Evolutionary conservation across 2,888 invertebrate species (phyloP).

Genomic region (Cartodere bifasciata): DNA sequence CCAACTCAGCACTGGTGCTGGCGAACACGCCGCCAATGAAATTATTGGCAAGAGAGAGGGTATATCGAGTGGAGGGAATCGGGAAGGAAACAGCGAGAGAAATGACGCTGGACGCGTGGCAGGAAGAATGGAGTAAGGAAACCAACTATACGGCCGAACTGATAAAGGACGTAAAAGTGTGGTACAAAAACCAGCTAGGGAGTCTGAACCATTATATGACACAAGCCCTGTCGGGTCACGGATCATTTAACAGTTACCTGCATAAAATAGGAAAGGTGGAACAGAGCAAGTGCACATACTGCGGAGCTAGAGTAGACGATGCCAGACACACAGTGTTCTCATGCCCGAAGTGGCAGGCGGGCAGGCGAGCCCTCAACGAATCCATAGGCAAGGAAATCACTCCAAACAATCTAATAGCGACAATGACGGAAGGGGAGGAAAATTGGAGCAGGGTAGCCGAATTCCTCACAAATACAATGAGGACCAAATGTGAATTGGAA

Average conservation of each 20-base stretch:
- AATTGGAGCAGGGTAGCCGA: too few species aligned
- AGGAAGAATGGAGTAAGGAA: conserved; percentile 6
- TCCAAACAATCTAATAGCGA: too few species aligned
- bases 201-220: conserved; percentile 8
- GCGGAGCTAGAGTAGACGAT: conserved; percentile 6
- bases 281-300: conserved; percentile 7
- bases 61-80: neutral
- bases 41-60: conserved; percentile 11
- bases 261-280: conserved; percentile 4
- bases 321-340: conserved; percentile 8
- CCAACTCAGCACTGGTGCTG: conserved; percentile 10
- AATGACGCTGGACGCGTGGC: conserved; percentile 9
- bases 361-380: too few species aligned
- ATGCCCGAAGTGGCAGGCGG: conserved; percentile 8
- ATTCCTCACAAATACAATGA: too few species aligned
- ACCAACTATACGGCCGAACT: conserved; percentile 7
- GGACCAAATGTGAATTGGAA: too few species aligned
- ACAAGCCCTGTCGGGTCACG: conserved; percentile 11
- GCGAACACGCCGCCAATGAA: conserved; percentile 11
- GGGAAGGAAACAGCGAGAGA: conserved; percentile 1
- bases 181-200: conserved; percentile 7
- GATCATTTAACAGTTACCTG: conserved; percentile 9
- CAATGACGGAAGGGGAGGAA: too few species aligned
- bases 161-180: conserved; percentile 7
- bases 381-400: too few species aligned